Percentiles rank a stretch among this genome's conserved stretches.
Conservation (phyloP, 1,140 invertebrate species). For the Drosophila dunni region DNA sequence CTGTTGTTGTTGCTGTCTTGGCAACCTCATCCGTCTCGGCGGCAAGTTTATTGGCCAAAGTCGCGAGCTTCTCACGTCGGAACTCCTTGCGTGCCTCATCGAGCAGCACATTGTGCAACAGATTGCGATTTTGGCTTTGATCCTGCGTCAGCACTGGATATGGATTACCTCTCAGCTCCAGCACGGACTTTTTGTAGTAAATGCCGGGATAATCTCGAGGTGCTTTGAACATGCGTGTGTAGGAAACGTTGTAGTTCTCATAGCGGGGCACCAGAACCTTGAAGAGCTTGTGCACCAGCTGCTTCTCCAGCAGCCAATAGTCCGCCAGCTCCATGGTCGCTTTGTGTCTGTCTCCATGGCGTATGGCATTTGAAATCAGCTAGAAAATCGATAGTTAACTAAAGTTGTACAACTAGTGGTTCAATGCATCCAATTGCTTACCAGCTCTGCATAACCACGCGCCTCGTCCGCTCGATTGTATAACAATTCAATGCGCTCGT, state of each 20-base stretch:
- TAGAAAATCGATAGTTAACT: conserved; percentile 83
- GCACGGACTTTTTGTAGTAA: conserved; percentile 86
- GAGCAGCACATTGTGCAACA: conserved; percentile 90
- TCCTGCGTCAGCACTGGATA: conserved; percentile 87
- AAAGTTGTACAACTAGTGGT: background rate
- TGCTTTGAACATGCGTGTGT: conserved; percentile 90
- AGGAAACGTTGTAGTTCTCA: conserved; percentile 89
- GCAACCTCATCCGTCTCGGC: conserved; percentile 12
- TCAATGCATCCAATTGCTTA: conserved; percentile 79
- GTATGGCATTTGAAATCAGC: conserved; percentile 95
- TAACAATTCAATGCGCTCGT: conserved; percentile 94
- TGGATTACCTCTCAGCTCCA: conserved; percentile 92
- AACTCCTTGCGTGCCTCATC: conserved; percentile 91
- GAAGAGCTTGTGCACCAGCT: conserved; percentile 95
- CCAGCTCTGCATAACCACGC: conserved; percentile 94
- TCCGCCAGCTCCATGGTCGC: conserved; percentile 95
- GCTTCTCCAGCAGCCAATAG: conserved; percentile 95
- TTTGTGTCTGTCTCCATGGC: conserved; percentile 92
- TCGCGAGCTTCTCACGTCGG: conserved; percentile 68
- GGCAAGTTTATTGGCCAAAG: conserved; percentile 44
- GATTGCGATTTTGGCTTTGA: conserved; percentile 86
- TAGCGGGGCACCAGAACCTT: conserved; percentile 95
- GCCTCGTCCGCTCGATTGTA: conserved; percentile 92
- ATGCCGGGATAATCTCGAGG: conserved; percentile 87
- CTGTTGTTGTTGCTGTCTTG: background rate